Conservation (phyloP, 2,113 vertebrate genomes). For the Dasyurus viverrinus region DNA sequence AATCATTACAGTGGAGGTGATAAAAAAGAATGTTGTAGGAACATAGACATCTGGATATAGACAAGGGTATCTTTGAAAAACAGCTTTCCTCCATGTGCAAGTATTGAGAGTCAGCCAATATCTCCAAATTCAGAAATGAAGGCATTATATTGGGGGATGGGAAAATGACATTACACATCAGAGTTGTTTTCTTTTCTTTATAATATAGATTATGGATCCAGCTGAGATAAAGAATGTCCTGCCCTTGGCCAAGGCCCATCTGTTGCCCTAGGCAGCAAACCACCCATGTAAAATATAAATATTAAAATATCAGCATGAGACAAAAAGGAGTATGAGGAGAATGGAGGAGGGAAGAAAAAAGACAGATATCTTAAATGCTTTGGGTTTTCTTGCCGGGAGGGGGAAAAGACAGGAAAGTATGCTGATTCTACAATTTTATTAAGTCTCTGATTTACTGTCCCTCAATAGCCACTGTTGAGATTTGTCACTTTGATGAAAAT, state of each 20-base stretch:
- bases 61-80: neutral
- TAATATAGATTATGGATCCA: constrained; percentile 56
- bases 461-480: constrained; percentile 66
- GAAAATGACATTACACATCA: constrained; percentile 62
- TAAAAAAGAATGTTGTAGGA: constrained; percentile 13
- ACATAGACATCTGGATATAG: neutral
- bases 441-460: constrained; percentile 71
- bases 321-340: constrained; percentile 4
- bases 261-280: constrained; percentile 37
- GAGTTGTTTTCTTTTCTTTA: constrained; percentile 58
- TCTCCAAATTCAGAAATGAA: constrained; percentile 60
- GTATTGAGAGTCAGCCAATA: constrained; percentile 36
- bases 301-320: constrained; percentile 69
- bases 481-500: constrained; percentile 77
- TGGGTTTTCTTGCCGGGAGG: constrained; percentile 44
- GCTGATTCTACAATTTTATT: constrained; percentile 68
- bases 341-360: constrained; percentile 51
- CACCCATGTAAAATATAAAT: constrained; percentile 42
- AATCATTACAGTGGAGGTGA: neutral
- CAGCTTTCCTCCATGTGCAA: neutral
- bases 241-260: constrained; percentile 32
- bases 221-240: constrained; percentile 61
- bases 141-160: constrained; percentile 18
- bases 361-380: constrained; percentile 52
- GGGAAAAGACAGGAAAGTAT: constrained; percentile 21